phyloP scores from a whole-genome alignment of 2,888 invertebrate genomes.

The Leptinotarsa peninsularis region DNA sequence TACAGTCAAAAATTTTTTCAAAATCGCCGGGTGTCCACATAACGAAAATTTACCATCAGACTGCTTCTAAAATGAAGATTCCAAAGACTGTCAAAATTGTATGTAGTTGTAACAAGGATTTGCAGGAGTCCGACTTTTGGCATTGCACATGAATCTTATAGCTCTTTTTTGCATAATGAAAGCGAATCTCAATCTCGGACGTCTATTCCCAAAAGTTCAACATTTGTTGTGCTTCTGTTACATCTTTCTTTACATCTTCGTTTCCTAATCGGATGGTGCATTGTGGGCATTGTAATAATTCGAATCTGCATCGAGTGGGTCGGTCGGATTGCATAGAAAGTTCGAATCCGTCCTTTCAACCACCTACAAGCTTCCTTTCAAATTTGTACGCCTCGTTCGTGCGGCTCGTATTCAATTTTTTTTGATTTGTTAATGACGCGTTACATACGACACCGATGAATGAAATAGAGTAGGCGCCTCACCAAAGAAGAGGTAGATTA shows the following conservation, averaged over 20 bases:
- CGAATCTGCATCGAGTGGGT: constrained; percentile 9
- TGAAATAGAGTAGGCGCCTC: not conserved
- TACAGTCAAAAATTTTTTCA: too few relatives aligned
- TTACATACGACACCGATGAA: not conserved
- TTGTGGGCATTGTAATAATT: not conserved
- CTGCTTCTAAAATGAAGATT: too few relatives aligned
- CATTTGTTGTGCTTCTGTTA: not conserved
- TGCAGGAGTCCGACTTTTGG: too few relatives aligned
- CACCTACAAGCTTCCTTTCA: constrained; percentile 38
- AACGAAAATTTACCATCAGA: too few relatives aligned
- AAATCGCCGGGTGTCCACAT: too few relatives aligned
- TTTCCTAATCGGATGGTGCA: not conserved
- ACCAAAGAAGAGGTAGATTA: not conserved
- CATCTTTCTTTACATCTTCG: not conserved
- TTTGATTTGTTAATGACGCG: not conserved
- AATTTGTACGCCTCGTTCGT: constrained; percentile 29
- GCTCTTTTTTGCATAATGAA: too few relatives aligned
- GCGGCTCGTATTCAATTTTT: constrained; percentile 23
- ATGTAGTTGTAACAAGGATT: too few relatives aligned
- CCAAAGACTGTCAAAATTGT: too few relatives aligned
- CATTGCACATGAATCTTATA: too few relatives aligned
- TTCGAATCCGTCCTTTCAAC: not conserved
- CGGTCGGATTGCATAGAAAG: constrained; percentile 10
- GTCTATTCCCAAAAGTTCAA: not conserved
- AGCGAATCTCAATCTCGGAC: too few relatives aligned